These are phyloP conservation scores for Yponomeuta cagnagella DNA, from an alignment of 2,888 invertebrate genomes.

Conservation along the genomic window DNA sequence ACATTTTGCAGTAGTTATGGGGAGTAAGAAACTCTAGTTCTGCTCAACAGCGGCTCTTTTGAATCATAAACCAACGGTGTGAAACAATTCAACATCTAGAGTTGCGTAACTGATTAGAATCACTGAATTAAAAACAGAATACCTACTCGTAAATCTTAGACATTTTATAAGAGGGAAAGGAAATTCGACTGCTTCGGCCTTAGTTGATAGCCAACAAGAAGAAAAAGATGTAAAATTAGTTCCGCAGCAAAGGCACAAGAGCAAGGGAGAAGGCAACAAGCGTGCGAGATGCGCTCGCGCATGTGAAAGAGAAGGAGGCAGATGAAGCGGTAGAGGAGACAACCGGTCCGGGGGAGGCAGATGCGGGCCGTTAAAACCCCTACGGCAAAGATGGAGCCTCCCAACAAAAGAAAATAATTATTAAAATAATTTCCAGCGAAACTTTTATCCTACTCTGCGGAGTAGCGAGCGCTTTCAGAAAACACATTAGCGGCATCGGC, in stretches of 20 bases:
- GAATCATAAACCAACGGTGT: not conserved
- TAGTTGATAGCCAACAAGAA: constrained; percentile 24
- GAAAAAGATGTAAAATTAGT: constrained; percentile 69
- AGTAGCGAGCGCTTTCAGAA: constrained; percentile 22
- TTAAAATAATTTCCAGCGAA: constrained; percentile 42
- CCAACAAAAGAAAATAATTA: constrained; percentile 65
- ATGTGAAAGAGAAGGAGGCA: constrained; percentile 41
- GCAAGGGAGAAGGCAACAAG: constrained; percentile 41
- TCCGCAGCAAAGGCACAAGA: constrained; percentile 34
- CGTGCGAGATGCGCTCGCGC: constrained; percentile 24
- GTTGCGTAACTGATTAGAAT: constrained; percentile 33
- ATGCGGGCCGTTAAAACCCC: constrained; percentile 62
- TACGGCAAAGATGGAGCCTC: constrained; percentile 58
- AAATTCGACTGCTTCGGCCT: constrained; percentile 38
- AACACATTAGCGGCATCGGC: constrained; percentile 15
- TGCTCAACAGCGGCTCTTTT: not conserved
- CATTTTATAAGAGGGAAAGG: constrained; percentile 35
- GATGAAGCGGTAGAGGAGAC: constrained; percentile 41
- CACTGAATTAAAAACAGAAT: constrained; percentile 31
- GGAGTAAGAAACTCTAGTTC: not conserved
- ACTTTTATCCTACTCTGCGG: constrained; percentile 27
- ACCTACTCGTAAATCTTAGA: constrained; percentile 26
- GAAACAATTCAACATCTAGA: not conserved
- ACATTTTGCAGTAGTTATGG: no score
- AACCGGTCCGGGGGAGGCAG: constrained; percentile 72